These are phyloP conservation scores for Hozukius guyotensis DNA, from an alignment of 2,797 vertebrate species.

Conservation along the genomic window DNA sequence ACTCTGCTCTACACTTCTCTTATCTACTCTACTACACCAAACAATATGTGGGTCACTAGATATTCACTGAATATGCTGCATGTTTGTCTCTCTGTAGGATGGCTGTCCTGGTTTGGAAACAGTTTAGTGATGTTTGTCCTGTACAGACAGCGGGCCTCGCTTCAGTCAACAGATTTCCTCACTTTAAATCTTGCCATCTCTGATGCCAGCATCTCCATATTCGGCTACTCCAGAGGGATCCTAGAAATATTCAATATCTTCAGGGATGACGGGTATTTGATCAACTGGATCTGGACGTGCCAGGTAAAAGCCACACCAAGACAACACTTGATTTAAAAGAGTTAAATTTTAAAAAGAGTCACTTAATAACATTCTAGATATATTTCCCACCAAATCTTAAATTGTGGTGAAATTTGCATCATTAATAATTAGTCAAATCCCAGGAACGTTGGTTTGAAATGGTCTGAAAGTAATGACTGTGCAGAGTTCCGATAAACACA, in stretches of 20 bases:
- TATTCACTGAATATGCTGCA: slow-evolving; percentile 6
- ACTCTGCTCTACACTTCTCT: neutral
- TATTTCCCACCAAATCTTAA: neutral
- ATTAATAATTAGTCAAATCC: neutral
- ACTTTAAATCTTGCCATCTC: slow-evolving; percentile 90
- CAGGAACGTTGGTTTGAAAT: neutral
- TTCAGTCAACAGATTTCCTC: slow-evolving; percentile 89
- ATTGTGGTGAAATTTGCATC: neutral
- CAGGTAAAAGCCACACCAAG: slow-evolving; percentile 77
- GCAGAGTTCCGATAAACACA: neutral
- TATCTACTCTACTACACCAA: neutral
- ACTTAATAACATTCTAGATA: neutral
- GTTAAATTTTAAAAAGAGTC: neutral
- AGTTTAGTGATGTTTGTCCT: slow-evolving; percentile 89
- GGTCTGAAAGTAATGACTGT: neutral
- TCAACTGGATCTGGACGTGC: slow-evolving; percentile 90
- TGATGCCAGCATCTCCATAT: slow-evolving; percentile 88
- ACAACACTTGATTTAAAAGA: neutral
- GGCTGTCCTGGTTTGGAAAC: slow-evolving; percentile 92
- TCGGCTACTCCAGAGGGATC: slow-evolving; percentile 90
- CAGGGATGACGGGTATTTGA: slow-evolving; percentile 88
- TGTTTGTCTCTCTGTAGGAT: slow-evolving; percentile 78
- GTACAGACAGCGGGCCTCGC: slow-evolving; percentile 85
- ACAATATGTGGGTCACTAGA: neutral
- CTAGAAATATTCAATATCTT: slow-evolving; percentile 91